Percentiles rank a stretch among this genome's conserved stretches.
phyloP scores from a whole-genome alignment of 2,888 invertebrate species.

The Koerneria pararmatus region DNA sequence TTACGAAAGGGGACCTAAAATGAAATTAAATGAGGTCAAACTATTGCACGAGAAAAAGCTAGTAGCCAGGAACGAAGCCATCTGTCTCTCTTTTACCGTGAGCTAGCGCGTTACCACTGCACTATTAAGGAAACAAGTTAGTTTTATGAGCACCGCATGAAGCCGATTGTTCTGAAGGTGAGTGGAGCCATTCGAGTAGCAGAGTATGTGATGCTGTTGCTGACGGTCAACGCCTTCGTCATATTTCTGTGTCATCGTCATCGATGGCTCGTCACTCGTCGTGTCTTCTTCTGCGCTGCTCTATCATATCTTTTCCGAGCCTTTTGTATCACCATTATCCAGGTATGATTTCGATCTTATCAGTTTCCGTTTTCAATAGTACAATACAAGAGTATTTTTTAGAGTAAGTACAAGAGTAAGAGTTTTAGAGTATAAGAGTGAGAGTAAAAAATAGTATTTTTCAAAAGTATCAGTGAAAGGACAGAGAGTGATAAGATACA shows the following conservation, averaged over 20 bases:
- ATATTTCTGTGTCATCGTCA: conserved; percentile 49
- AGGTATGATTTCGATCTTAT: conserved; percentile 29
- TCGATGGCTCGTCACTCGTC: conserved; percentile 35
- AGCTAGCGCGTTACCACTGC: too few relatives aligned
- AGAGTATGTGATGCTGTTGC: conserved; percentile 51
- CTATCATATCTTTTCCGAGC: conserved; percentile 50
- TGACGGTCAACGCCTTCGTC: conserved; percentile 38
- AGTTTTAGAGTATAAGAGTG: too few relatives aligned
- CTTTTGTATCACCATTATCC: conserved; percentile 50
- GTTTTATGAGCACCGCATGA: not conserved
- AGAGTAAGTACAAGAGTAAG: too few relatives aligned
- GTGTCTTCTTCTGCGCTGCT: conserved; percentile 48
- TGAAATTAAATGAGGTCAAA: too few relatives aligned
- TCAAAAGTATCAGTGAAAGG: too few relatives aligned
- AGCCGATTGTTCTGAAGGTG: conserved; percentile 25
- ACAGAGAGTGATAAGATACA: too few relatives aligned
- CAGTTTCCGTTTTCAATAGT: not conserved
- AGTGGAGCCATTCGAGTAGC: conserved; percentile 46
- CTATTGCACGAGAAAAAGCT: not conserved
- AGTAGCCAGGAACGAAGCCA: too few relatives aligned
- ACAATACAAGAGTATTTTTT: too few relatives aligned
- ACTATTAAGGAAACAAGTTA: not conserved
- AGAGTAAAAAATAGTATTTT: too few relatives aligned
- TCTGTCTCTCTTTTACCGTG: too few relatives aligned
- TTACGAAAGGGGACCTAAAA: too few relatives aligned